These are phyloP conservation scores for Copidosoma aretas DNA, from an alignment of 2,888 invertebrate genomes.

Conservation along the genomic window DNA sequence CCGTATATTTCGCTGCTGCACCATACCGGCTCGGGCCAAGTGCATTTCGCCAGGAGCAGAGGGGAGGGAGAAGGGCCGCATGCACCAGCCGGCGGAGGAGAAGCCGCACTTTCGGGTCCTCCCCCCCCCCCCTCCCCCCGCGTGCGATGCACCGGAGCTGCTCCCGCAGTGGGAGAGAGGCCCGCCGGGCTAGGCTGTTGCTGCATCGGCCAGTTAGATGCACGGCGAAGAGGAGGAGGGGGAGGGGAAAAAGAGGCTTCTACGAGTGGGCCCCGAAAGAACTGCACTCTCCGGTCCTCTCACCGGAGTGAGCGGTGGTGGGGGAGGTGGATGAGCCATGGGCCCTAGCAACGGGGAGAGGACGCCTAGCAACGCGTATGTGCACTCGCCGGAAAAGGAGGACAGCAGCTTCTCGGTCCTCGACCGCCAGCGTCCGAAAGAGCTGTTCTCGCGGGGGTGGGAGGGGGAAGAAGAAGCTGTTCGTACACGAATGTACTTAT, in stretches of 20 bases:
- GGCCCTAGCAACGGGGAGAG: slow-evolving; percentile 21
- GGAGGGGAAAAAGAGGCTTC: slow-evolving; percentile 35
- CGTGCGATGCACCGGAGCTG: slow-evolving; percentile 30
- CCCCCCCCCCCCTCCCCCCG: slow-evolving; percentile 4
- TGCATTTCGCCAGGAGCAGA: neutral
- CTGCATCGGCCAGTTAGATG: slow-evolving; percentile 51
- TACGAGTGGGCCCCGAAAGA: slow-evolving; percentile 55
- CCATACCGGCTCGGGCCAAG: no score
- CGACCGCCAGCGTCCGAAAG: no score
- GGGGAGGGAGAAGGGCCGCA: slow-evolving; percentile 8
- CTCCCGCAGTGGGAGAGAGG: no score
- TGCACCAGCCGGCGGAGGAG: slow-evolving; percentile 20
- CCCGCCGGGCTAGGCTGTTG: slow-evolving; percentile 36
- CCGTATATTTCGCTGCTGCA: no score
- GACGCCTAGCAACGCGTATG: slow-evolving; percentile 58
- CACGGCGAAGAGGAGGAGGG: slow-evolving; percentile 37
- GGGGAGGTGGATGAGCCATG: slow-evolving; percentile 49
- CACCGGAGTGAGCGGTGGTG: slow-evolving; percentile 42
- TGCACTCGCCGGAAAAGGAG: slow-evolving; percentile 42
- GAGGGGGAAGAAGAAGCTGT: no score
- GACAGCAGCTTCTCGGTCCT: slow-evolving; percentile 21
- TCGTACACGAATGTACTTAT: no score
- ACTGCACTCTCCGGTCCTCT: slow-evolving; percentile 32
- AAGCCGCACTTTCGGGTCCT: slow-evolving; percentile 35
- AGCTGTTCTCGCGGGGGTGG: no score